Evolutionary conservation across 2,888 invertebrate genomes (phyloP).

Genomic region (Rhagonycha lutea): DNA sequence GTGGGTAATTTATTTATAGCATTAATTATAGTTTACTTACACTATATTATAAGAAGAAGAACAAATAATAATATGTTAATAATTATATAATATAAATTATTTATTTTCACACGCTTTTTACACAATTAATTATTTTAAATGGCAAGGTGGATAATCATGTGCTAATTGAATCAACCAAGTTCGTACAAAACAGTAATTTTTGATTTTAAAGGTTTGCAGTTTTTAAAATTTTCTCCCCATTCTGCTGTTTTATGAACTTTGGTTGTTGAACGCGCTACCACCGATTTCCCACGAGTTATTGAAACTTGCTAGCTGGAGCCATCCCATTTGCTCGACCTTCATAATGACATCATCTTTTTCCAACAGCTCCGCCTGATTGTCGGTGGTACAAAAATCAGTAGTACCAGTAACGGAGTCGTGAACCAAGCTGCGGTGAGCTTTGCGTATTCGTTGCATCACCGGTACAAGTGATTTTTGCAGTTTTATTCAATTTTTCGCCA

Average conservation of each 20-base stretch:
- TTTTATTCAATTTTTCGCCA: background rate
- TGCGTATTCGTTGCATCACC: background rate
- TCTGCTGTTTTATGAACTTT: background rate
- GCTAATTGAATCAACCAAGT: background rate
- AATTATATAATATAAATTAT: background rate
- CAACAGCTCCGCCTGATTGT: background rate
- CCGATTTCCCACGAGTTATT: background rate
- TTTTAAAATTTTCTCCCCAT: background rate
- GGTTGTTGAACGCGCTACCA: constrained; percentile 2
- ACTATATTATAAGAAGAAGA: background rate
- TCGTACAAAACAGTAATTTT: background rate
- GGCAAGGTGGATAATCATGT: background rate
- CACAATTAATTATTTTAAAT: background rate
- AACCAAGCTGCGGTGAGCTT: background rate
- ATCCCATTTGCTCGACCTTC: background rate
- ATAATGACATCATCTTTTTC: constrained; percentile 2
- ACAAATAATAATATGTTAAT: background rate
- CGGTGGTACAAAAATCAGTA: background rate
- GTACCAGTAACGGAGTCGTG: background rate
- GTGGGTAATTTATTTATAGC: background rate
- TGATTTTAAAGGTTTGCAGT: background rate
- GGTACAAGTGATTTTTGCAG: background rate
- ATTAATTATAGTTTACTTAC: background rate
- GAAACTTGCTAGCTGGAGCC: background rate
- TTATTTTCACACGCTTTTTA: background rate